Base-by-base conservation (phyloP, 2,113 vertebrate genomes). In the Pteropus alecto region DNA sequence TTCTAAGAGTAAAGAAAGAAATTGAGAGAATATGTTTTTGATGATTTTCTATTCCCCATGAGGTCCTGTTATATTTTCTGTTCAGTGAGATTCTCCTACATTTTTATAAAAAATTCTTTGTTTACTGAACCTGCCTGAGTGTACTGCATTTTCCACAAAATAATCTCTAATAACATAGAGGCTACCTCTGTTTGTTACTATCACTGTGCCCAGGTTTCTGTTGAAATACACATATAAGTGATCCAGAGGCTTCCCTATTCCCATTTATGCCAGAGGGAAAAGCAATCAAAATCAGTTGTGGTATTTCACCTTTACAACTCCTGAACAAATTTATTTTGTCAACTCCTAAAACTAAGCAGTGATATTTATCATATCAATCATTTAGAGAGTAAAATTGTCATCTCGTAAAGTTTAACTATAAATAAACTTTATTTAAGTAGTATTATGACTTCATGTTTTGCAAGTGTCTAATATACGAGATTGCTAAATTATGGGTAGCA, bases 311-410 rank as follows among this genome's bases (percentile, higher is more conserved):
- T n/a, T 87, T 68, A 51, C 7, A 89, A 41, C 21, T 67, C 19
- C 14, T 24, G 21, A 94, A 65, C 3, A 92, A 63, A 93, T 61
- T 58, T 14, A 46, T 13, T 61, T 87, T 86, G 15, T 46, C 58
- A 60, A 76, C 6, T 93, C 13, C 11, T 92, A 84, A 92, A 96
- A 63, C 41, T 67, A 94, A 38, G 3, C 21, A 89, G 26, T 82
- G 11, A 35, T 67, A 79, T 74, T 95, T 88, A 81, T 82, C 22
- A 85, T 92, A 83, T 96, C 43, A 9, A 88, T 94, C 51, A 86
- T 67, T 87, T 93, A 60, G 28, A 78, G 15, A 92, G 4, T 82
- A 92, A 92, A 93, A 82, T 58, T 83, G 46, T 65, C 67, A 70
- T 87, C 18, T 7, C 83, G 16, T 58, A 78, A 38, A 83, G 5